Evolutionary conservation across 1,140 invertebrate species (phyloP), one percentile per base, ranked within the genome.

Genomic region (Brachystomella parvula): DNA sequence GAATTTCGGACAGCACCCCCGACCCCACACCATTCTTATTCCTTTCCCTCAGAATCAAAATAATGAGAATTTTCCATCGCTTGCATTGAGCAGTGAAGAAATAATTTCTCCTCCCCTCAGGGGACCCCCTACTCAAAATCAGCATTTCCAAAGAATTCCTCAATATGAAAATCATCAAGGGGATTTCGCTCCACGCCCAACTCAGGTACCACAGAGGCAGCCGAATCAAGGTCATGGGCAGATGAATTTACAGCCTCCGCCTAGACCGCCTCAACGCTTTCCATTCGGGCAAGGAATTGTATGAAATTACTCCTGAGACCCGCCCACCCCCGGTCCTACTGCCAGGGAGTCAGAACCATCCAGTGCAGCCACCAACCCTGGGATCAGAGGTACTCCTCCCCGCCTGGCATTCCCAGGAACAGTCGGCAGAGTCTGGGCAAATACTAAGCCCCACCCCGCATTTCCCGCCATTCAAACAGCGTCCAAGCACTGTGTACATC

Each of bases 401-500:
- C 9, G 57, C 44, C 19, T 15, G 21, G 21, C 24, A 61, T 61
- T 19, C 47, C n/a, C 47, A 63, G 49, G 3, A 39, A 47, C 59
- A 47, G n/a, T 19, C 44, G 49, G 3, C n/a, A 47, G 47, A 47
- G n/a, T 19, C 44, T 9, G 6, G 3, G 28, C 29, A 60, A 60
- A 6, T 9, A 30, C 29, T 35, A 32, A 49, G 47, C 1, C 64
- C 60, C 1, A 67, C 63, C 0, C 53, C 53, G 1, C 67, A 72
- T 64, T 26, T 66, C 24, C 64, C 63, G 39, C 64, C 53, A 6
- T 53, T 66, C 29, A 44, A 31, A 39, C 66, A 61, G 35, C 56
- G 66, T 26, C 71, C 67, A 3, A 65, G 59, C 12, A 72, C 71
- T 30, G 63, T 72, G 31, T 72, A 63, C 39, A 68, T 70, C 56